Conservation (phyloP, 2,113 vertebrate genomes). For the Stigmatopora nigra region DNA sequence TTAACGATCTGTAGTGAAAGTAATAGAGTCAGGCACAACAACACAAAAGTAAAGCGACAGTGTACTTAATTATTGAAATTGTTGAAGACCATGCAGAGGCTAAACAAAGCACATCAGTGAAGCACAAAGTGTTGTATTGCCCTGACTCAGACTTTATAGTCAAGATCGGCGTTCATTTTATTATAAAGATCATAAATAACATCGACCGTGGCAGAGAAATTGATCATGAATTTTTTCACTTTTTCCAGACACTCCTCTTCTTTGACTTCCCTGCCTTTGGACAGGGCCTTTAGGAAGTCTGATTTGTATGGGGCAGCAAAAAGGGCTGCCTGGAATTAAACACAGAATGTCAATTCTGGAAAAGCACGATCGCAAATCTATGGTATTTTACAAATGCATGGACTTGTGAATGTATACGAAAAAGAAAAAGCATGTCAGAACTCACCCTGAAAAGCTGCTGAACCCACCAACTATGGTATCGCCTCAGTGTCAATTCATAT, state of each 20-base stretch:
- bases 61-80: constrained; percentile 6
- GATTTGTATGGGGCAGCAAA: constrained; percentile 85
- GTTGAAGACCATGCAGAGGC: background rate
- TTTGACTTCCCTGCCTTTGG: constrained; percentile 85
- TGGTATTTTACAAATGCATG: no score
- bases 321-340: constrained; percentile 73
- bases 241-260: constrained; percentile 91
- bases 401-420: background rate
- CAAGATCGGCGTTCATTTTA: constrained; percentile 87
- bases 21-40: constrained; percentile 7
- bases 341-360: background rate
- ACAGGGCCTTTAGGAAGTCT: constrained; percentile 86
- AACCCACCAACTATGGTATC: constrained; percentile 88
- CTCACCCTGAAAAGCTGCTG: constrained; percentile 88
- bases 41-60: constrained; percentile 10
- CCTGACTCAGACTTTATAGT: constrained; percentile 76
- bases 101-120: constrained; percentile 14
- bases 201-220: constrained; percentile 82
- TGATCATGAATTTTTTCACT: constrained; percentile 81
- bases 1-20: background rate
- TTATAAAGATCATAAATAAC: constrained; percentile 89
- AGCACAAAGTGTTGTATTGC: background rate
- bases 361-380: background rate
- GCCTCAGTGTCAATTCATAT: constrained; percentile 84
- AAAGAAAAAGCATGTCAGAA: background rate